Evolutionary conservation across 2,888 invertebrate genomes (phyloP).

Genomic region (Hirtodrosophila trivittata): DNA sequence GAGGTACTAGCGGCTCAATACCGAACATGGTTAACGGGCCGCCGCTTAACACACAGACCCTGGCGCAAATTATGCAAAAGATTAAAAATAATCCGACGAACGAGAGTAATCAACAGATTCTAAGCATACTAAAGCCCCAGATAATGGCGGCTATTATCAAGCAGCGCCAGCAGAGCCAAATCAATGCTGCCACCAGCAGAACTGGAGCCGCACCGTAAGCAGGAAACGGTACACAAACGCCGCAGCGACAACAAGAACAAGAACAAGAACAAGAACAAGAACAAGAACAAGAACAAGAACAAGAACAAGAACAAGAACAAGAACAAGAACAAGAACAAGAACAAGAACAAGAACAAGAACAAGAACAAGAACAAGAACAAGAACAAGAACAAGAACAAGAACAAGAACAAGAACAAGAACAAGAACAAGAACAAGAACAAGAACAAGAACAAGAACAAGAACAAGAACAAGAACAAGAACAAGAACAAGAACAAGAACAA

Average conservation of each 20-base stretch:
- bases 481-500: slow-evolving; percentile 69
- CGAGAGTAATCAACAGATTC: slow-evolving; percentile 95
- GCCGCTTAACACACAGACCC: slow-evolving; percentile 86
- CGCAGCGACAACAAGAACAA: slow-evolving; percentile 73
- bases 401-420: too few relatives aligned
- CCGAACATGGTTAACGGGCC: slow-evolving; percentile 78
- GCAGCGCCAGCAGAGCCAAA: slow-evolving; percentile 88
- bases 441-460: too few relatives aligned
- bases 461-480: slow-evolving; percentile 75
- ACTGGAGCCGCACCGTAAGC: slow-evolving; percentile 64
- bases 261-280: slow-evolving; percentile 77
- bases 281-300: slow-evolving; percentile 63
- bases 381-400: too few relatives aligned
- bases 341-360: slow-evolving; percentile 51
- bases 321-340: slow-evolving; percentile 69
- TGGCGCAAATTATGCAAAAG: slow-evolving; percentile 94
- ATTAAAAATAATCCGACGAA: slow-evolving; percentile 94
- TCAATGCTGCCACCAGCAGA: slow-evolving; percentile 74
- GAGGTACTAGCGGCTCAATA: slow-evolving; percentile 59
- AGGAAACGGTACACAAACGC: slow-evolving; percentile 77
- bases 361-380: too few relatives aligned
- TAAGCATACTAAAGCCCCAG: slow-evolving; percentile 96
- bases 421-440: too few relatives aligned
- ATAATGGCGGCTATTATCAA: slow-evolving; percentile 98
- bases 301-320: slow-evolving; percentile 83